Evolutionary conservation across 2,888 invertebrate genomes (phyloP).

Genomic region (Parascotia fuliginaria): DNA sequence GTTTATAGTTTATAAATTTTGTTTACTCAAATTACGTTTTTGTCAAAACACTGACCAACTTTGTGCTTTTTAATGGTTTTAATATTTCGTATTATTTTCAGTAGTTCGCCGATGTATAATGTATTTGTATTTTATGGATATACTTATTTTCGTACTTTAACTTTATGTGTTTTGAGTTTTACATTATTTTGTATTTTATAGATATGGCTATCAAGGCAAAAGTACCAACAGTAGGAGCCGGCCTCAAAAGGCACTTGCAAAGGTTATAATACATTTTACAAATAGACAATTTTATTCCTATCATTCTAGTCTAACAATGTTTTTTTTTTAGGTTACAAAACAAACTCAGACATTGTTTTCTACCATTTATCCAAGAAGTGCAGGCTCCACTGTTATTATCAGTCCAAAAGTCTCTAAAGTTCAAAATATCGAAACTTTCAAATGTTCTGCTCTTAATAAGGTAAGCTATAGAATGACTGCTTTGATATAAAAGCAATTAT

Average conservation of each 20-base stretch:
- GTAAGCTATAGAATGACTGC: constrained; percentile 64
- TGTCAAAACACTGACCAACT: too few relatives aligned
- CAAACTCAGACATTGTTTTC: constrained; percentile 1
- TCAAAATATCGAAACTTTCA: constrained; percentile 90
- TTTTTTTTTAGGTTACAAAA: constrained; percentile 4
- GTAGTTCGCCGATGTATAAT: too few relatives aligned
- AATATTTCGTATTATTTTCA: background rate
- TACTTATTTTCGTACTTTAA: too few relatives aligned
- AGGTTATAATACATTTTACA: constrained; percentile 6
- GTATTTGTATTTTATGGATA: too few relatives aligned
- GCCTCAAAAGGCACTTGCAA: constrained; percentile 1
- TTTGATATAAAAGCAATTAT: too few relatives aligned
- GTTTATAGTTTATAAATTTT: too few relatives aligned
- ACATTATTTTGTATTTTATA: too few relatives aligned
- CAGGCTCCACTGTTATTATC: constrained; percentile 1
- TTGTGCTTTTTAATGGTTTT: background rate
- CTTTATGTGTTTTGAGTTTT: too few relatives aligned
- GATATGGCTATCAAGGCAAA: constrained; percentile 17
- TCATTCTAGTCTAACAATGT: background rate
- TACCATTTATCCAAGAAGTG: constrained; percentile 9
- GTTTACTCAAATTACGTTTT: too few relatives aligned
- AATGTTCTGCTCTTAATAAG: constrained; percentile 93
- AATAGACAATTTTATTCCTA: background rate
- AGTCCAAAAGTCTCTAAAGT: constrained; percentile 88
- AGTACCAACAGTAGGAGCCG: constrained; percentile 4